Conservation (phyloP, 2,888 invertebrate genomes). For the Nemoura dubitans region DNA sequence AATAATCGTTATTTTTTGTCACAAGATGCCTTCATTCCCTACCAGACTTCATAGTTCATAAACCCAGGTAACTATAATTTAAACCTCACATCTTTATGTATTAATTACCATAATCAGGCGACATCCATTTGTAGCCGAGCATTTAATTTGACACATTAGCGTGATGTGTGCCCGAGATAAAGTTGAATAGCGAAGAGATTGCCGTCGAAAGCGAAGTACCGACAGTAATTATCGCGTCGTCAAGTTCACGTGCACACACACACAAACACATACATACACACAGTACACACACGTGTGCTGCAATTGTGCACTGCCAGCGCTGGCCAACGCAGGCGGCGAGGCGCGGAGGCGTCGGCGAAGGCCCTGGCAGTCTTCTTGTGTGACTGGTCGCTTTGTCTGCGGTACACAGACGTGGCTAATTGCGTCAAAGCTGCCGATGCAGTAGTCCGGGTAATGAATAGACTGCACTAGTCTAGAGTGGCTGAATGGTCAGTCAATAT, state of each 20-base stretch:
- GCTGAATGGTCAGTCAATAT: neutral
- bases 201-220: neutral
- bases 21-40: neutral
- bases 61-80: neutral
- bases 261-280: too few relatives aligned
- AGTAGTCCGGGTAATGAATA: neutral
- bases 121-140: neutral
- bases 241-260: neutral
- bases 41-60: neutral
- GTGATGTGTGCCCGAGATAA: neutral
- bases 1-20: neutral
- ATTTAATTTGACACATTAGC: conserved; percentile 12
- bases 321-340: neutral
- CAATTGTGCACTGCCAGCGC: neutral
- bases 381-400: neutral
- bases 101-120: neutral
- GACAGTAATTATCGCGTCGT: neutral
- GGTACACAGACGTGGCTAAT: neutral
- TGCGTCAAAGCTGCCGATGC: neutral
- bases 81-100: neutral
- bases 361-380: neutral
- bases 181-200: neutral
- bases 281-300: too few relatives aligned
- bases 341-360: neutral
- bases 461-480: neutral